These are phyloP conservation scores for Phalacrocorax brasilianus DNA, from an alignment of 2,113 vertebrate species.

Conservation along the genomic window DNA sequence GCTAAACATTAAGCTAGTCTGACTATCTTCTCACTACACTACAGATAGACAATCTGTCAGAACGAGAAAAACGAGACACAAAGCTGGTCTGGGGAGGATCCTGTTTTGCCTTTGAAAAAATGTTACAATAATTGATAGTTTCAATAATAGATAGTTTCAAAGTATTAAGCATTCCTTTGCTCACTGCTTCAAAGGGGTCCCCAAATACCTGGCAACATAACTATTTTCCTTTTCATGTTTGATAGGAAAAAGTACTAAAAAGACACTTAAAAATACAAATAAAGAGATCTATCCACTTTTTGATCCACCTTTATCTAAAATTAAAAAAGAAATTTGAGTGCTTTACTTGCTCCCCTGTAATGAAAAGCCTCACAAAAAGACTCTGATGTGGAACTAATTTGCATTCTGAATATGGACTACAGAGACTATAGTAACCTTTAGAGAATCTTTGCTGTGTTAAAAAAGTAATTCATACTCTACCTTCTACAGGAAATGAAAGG, in stretches of 20 bases:
- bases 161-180: slow-evolving; percentile 36
- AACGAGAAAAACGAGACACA: background rate
- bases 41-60: slow-evolving; percentile 27
- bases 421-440: slow-evolving; percentile 35
- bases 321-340: background rate
- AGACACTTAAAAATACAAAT: slow-evolving; percentile 46
- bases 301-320: slow-evolving; percentile 47
- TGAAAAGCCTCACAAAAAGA: slow-evolving; percentile 13
- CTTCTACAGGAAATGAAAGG: slow-evolving; percentile 23
- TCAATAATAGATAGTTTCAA: slow-evolving; percentile 37
- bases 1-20: background rate
- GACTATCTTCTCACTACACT: background rate
- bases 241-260: slow-evolving; percentile 9
- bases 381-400: slow-evolving; percentile 35
- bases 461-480: background rate
- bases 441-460: background rate
- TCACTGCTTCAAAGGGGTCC: slow-evolving; percentile 31
- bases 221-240: slow-evolving; percentile 31
- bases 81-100: slow-evolving; percentile 10
- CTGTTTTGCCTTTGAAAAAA: slow-evolving; percentile 50
- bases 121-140: slow-evolving; percentile 43
- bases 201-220: slow-evolving; percentile 25
- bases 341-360: slow-evolving; percentile 5
- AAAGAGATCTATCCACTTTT: slow-evolving; percentile 14
- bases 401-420: slow-evolving; percentile 23